A percentile compares a stretch with the other conserved stretches of the same genome.
These are phyloP conservation scores for Xerus inauris DNA, from an alignment of 2,113 vertebrate species.

Conservation along the genomic window DNA sequence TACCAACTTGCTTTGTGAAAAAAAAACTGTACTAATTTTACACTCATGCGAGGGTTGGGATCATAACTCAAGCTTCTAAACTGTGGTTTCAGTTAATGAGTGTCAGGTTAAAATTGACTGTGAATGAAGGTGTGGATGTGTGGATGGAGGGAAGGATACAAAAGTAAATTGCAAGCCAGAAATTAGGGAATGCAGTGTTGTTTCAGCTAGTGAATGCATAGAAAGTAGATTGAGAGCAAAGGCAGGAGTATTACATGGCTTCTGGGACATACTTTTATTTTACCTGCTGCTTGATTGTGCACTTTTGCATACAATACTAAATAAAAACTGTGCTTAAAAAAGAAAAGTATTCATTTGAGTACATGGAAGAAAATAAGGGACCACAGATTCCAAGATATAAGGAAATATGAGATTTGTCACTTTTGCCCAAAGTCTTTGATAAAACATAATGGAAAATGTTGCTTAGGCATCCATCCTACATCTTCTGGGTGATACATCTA, in stretches of 20 bases:
- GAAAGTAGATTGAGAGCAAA: neutral
- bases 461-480: neutral
- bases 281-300: neutral
- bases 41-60: neutral
- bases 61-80: neutral
- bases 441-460: neutral
- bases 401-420: neutral
- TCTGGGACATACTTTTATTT: neutral
- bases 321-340: neutral
- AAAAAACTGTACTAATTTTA: neutral
- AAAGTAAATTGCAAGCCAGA: neutral
- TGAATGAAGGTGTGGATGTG: neutral
- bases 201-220: neutral
- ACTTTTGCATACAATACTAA: neutral
- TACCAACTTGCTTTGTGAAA: slow-evolving; percentile 10
- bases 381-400: neutral
- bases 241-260: neutral
- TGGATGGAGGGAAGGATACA: neutral
- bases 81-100: neutral
- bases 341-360: neutral
- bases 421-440: slow-evolving; percentile 11
- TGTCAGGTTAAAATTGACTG: neutral
- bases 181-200: neutral
- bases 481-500: neutral
- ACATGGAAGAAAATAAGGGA: neutral